These are phyloP conservation scores for Cyanocitta stelleri DNA, from an alignment of 2,113 vertebrate genomes.

Conservation along the genomic window DNA sequence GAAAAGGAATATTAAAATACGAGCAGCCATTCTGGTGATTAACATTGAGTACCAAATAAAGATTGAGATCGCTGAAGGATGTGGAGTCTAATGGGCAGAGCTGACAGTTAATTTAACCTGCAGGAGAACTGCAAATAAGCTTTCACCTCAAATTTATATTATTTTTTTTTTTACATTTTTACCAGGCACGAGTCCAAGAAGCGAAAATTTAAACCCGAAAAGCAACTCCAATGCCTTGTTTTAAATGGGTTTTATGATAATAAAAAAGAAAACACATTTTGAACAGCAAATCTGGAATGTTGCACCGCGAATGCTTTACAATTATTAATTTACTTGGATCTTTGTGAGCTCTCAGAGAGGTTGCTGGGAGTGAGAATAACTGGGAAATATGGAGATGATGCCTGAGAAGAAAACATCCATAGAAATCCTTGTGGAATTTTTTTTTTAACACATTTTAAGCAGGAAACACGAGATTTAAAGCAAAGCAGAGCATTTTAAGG, in stretches of 20 bases:
- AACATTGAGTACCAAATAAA: not conserved
- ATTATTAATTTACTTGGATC: not conserved
- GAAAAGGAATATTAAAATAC: not conserved
- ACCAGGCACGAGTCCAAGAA: not conserved
- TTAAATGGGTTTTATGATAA: not conserved
- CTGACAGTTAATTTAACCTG: not conserved
- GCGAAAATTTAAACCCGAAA: not conserved
- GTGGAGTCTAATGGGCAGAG: too few relatives aligned
- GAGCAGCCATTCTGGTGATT: not conserved
- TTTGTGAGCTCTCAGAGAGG: not conserved
- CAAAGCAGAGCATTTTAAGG: not conserved
- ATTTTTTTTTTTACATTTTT: not conserved
- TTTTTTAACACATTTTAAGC: accelerated
- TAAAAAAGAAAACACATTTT: not conserved
- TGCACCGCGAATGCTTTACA: not conserved
- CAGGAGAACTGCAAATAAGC: not conserved
- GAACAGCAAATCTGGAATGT: not conserved
- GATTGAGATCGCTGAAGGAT: not conserved
- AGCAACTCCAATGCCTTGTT: not conserved
- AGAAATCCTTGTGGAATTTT: not conserved
- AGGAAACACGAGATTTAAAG: not conserved
- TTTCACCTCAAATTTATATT: not conserved
- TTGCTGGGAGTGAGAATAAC: not conserved
- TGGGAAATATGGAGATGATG: not conserved
- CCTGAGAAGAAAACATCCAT: not conserved